Evolutionary conservation across 1,140 invertebrate species (phyloP).

Genomic region (Eupristina koningsbergeri): DNA sequence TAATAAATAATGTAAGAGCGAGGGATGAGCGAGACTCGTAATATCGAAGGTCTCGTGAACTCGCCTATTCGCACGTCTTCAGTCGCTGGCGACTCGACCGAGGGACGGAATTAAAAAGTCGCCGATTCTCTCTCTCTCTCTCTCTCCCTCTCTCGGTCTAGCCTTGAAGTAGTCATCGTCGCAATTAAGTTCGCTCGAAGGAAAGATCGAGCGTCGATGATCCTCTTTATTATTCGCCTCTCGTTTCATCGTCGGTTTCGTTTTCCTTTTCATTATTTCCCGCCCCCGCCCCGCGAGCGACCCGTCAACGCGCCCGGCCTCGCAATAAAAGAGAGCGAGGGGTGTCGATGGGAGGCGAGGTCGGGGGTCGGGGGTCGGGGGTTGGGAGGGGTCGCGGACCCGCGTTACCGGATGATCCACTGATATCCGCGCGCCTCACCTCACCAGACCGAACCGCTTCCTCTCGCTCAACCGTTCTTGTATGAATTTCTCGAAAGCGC

Average conservation of each 20-base stretch:
- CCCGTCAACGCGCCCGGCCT: not conserved
- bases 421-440: conserved; percentile 46
- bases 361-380: not conserved
- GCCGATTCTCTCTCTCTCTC: not conserved
- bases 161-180: conserved; percentile 55
- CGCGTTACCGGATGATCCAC: conserved; percentile 38
- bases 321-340: no score
- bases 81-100: not conserved
- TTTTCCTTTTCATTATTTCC: not conserved
- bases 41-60: conserved; percentile 46
- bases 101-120: not conserved
- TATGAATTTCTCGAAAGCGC: conserved; percentile 66
- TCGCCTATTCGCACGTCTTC: conserved; percentile 51
- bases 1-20: conserved; percentile 38
- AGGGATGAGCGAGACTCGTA: conserved; percentile 33
- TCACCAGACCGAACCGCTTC: no score
- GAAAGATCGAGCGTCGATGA: conserved; percentile 21
- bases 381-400: not conserved
- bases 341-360: conserved; percentile 16
- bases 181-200: conserved; percentile 55
- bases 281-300: not conserved
- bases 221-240: conserved; percentile 22
- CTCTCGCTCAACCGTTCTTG: conserved; percentile 62
- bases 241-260: not conserved
- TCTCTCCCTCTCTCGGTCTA: conserved; percentile 20